A percentile compares a stretch with the other conserved stretches of the same genome.
phyloP scores from a whole-genome alignment of 1,140 invertebrate species.

The Pectinophora gossypiella region DNA sequence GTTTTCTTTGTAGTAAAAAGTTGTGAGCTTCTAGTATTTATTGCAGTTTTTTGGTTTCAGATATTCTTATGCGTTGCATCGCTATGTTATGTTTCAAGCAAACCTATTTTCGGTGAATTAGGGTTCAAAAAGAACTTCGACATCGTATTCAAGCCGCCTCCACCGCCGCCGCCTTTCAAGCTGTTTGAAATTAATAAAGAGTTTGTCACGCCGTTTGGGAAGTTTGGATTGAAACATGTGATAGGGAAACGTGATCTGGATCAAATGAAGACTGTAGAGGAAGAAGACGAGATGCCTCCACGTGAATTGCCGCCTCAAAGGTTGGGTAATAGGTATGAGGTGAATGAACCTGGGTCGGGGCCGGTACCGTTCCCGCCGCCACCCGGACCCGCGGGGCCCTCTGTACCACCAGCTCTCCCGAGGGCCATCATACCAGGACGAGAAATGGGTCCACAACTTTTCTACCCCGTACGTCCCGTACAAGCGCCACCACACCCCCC shows the following conservation, averaged over 20 bases:
- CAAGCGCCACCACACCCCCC: not conserved
- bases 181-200: conserved; percentile 35
- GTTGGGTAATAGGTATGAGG: not conserved
- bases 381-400: not conserved
- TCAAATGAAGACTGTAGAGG: not conserved
- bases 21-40: too few species aligned
- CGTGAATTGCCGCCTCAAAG: conserved; percentile 3
- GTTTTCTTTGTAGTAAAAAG: too few species aligned
- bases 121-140: conserved; percentile 36
- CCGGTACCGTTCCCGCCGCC: not conserved
- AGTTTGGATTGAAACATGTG: conserved; percentile 35
- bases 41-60: conserved; percentile 16
- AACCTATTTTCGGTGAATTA: conserved; percentile 25
- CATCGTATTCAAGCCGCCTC: conserved; percentile 32
- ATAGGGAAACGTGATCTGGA: conserved; percentile 34
- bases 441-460: not conserved
- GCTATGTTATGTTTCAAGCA: not conserved
- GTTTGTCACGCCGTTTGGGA: conserved; percentile 48
- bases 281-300: not conserved
- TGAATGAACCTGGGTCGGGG: not conserved
- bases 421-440: too few species aligned
- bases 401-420: too few species aligned
- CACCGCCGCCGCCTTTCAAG: conserved; percentile 30
- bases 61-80: conserved; percentile 6
- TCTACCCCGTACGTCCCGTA: not conserved